These are phyloP conservation scores for Dufourea novaeangliae DNA, from an alignment of 1,140 invertebrate genomes.

Conservation along the genomic window DNA sequence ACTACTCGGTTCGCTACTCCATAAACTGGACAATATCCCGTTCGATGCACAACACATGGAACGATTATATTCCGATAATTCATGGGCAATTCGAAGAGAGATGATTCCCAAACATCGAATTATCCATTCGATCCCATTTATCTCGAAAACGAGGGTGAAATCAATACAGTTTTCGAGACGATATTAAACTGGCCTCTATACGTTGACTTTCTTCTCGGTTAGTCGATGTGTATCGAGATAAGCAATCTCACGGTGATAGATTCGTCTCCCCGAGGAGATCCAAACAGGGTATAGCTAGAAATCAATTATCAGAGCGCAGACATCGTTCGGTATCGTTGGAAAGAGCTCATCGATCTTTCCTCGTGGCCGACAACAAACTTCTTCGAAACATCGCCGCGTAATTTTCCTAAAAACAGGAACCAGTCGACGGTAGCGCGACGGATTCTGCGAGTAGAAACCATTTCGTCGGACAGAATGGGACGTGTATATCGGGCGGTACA, in stretches of 20 bases:
- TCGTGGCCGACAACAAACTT: background rate
- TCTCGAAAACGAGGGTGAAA: background rate
- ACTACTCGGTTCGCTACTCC: background rate
- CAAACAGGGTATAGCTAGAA: no score
- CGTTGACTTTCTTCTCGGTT: no score
- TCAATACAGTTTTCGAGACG: no score
- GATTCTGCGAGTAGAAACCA: constrained; percentile 44
- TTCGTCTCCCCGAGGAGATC: no score
- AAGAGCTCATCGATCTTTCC: constrained; percentile 4
- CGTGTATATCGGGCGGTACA: constrained; percentile 62
- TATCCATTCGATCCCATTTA: background rate
- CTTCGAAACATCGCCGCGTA: background rate
- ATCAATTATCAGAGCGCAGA: background rate
- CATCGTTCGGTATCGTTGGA: background rate
- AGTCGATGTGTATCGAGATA: no score
- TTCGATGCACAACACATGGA: background rate
- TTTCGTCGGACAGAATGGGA: constrained; percentile 51
- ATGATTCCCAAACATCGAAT: background rate
- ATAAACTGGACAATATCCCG: constrained; percentile 4
- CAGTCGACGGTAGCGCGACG: constrained; percentile 47
- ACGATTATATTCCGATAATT: background rate
- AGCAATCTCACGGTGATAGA: no score
- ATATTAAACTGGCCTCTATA: no score
- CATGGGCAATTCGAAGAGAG: background rate
- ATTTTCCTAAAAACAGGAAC: constrained; percentile 27